Evolutionary conservation across 2,888 invertebrate species (phyloP), one percentile per base, ranked within the genome.

Genomic region (Drosophila meridionalis): DNA sequence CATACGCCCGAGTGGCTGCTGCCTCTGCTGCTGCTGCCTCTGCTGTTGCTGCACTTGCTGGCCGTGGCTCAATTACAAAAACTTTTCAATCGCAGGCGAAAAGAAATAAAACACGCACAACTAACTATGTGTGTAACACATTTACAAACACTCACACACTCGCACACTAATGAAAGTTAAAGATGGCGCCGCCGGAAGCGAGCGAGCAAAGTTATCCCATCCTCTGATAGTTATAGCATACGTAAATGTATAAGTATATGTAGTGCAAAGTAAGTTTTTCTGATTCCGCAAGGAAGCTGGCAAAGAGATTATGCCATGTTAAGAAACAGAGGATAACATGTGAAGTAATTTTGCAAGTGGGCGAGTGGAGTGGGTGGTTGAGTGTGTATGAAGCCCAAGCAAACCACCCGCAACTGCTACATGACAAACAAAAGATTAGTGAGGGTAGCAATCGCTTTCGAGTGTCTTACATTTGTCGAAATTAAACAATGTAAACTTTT

Each of bases 401-500:
- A n/a, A 30, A 47, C 45, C 32, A 55, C 20, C 53, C 34, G 57
- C 48, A 40, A 47, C 34, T 34, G 11, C 38, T 34, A 20, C 38
- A 81, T 57, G 73, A 64, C 86, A 86, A 82, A 86, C 88, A 87
- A 87, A 82, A 88, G 87, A 81, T 84, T 89, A 82, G 76, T 79
- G 85, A 73, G 75, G 83, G 63, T 67, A 73, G 79, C 78, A 83
- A 85, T 85, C 87, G 85, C 73, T 77, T 81, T 83, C 77, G 85
- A 83, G 81, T 87, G 77, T 83, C 81, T 83, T 80, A 88, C 86
- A 87, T 87, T 87, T 85, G 83, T 76, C 85, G 85, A 87, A 87
- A 89, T 87, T 89, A 85, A 89, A 87, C 87, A 87, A 87, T 89
- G 85, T 89, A 87, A 87, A 87, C 83, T 89, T 87, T 85, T 59